These are phyloP conservation scores for Spialia ferax DNA, from an alignment of 2,888 invertebrate genomes.

Conservation along the genomic window DNA sequence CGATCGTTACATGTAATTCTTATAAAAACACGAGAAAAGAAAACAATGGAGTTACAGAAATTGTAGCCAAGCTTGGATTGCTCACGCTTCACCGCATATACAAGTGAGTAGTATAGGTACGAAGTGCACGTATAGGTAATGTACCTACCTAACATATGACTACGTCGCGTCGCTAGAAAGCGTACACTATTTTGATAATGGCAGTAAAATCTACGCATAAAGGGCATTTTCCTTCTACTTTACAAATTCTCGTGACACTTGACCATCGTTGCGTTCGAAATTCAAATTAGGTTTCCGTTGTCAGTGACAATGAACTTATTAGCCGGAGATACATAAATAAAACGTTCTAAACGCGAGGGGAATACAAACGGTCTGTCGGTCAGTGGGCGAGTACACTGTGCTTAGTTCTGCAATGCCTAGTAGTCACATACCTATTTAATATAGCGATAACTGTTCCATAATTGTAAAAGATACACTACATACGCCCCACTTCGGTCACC, in stretches of 20 bases:
- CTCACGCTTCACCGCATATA: slow-evolving; percentile 66
- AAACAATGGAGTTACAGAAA: slow-evolving; percentile 64
- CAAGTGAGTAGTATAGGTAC: slow-evolving; percentile 44
- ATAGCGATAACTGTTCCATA: slow-evolving; percentile 65
- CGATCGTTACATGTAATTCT: slow-evolving; percentile 47
- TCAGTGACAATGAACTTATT: slow-evolving; percentile 13
- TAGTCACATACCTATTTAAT: slow-evolving; percentile 39
- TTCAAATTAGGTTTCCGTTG: slow-evolving; percentile 12
- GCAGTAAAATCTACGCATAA: slow-evolving; percentile 48
- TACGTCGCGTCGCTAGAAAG: slow-evolving; percentile 64
- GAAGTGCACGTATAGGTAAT: no score
- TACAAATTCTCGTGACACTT: slow-evolving; percentile 37
- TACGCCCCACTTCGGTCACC: slow-evolving; percentile 82
- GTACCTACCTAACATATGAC: no score
- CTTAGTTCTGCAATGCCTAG: slow-evolving; percentile 19
- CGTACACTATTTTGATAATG: slow-evolving; percentile 51
- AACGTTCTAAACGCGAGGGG: neutral
- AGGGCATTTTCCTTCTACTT: slow-evolving; percentile 52
- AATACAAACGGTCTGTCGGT: slow-evolving; percentile 16
- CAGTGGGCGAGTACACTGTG: slow-evolving; percentile 14
- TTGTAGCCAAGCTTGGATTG: slow-evolving; percentile 58
- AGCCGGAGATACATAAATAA: slow-evolving; percentile 7
- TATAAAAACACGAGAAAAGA: slow-evolving; percentile 56
- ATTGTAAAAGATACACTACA: slow-evolving; percentile 76
- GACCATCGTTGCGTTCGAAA: slow-evolving; percentile 8